Conservation (phyloP, 1,140 invertebrate genomes). For the Pseudomyrmex flavicornis region DNA sequence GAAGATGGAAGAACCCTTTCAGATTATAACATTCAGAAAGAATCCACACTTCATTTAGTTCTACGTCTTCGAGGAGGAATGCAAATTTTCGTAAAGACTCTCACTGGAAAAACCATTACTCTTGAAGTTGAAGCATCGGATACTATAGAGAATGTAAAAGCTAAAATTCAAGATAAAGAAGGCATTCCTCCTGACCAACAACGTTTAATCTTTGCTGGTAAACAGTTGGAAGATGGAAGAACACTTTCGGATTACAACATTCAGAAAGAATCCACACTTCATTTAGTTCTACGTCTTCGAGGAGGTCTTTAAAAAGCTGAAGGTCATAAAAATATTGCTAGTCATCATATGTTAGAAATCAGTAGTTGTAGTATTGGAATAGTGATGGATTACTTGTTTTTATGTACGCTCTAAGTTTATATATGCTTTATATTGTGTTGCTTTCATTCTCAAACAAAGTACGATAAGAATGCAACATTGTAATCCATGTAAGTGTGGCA, state of each 20-base stretch:
- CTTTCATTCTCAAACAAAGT: not conserved
- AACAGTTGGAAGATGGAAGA: conserved; percentile 86
- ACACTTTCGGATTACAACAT: conserved; percentile 49
- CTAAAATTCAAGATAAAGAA: conserved; percentile 86
- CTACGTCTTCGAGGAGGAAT: conserved; percentile 48
- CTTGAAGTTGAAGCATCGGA: conserved; percentile 88
- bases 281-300: conserved; percentile 83
- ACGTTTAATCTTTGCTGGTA: conserved; percentile 84
- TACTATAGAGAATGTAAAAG: conserved; percentile 89
- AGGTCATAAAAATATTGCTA: not conserved
- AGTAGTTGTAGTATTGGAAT: conserved; percentile 19
- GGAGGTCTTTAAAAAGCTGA: conserved; percentile 33
- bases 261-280: conserved; percentile 35
- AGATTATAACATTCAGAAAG: conserved; percentile 15
- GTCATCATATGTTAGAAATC: conserved; percentile 1
- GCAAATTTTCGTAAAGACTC: conserved; percentile 87
- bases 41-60: conserved; percentile 12
- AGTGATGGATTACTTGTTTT: conserved; percentile 13
- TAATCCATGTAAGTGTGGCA: not conserved
- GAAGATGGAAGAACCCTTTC: conserved; percentile 27
- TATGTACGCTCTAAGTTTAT: not conserved
- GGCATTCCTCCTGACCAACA: conserved; percentile 86
- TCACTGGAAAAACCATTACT: conserved; percentile 89
- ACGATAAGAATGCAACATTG: conserved; percentile 34
- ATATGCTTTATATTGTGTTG: not conserved